Conservation (phyloP, 2,797 vertebrate genomes). For the Sebastes melanostomus region DNA sequence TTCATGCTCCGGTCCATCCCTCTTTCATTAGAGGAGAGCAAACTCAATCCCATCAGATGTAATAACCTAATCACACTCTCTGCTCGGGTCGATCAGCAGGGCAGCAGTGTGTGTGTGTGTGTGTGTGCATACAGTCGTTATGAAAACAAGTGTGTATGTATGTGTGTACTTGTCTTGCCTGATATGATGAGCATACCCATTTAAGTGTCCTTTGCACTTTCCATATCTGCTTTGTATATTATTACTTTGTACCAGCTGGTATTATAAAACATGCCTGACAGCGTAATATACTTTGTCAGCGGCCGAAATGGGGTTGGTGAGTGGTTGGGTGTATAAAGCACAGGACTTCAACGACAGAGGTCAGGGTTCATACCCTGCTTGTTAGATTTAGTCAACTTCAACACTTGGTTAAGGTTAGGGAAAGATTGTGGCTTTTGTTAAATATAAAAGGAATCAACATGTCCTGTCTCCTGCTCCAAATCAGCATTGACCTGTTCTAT, state of each 20-base stretch:
- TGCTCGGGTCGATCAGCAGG: constrained; percentile 26
- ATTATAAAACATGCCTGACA: not conserved
- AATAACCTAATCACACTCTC: constrained; percentile 58
- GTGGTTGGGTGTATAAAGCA: not conserved
- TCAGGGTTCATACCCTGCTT: not conserved
- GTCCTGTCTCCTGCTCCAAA: not conserved
- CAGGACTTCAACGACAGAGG: not conserved
- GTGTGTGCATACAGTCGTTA: not conserved
- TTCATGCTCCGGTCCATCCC: constrained; percentile 49
- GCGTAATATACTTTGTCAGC: not conserved
- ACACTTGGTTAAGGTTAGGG: not conserved
- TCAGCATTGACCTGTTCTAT: not conserved
- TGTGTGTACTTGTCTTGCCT: not conserved
- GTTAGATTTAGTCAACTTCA: not conserved
- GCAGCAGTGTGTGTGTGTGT: not conserved
- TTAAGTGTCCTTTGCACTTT: constrained; percentile 9
- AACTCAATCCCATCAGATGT: constrained; percentile 64
- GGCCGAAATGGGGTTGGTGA: not conserved
- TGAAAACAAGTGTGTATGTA: not conserved
- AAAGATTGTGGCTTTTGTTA: not conserved
- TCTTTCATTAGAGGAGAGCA: constrained; percentile 67
- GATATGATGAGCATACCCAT: not conserved
- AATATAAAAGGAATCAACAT: not conserved
- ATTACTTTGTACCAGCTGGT: not conserved
- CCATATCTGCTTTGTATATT: not conserved